Evolutionary conservation across 2,888 invertebrate species (phyloP).

Genomic region (Phytoseiulus persimilis): DNA sequence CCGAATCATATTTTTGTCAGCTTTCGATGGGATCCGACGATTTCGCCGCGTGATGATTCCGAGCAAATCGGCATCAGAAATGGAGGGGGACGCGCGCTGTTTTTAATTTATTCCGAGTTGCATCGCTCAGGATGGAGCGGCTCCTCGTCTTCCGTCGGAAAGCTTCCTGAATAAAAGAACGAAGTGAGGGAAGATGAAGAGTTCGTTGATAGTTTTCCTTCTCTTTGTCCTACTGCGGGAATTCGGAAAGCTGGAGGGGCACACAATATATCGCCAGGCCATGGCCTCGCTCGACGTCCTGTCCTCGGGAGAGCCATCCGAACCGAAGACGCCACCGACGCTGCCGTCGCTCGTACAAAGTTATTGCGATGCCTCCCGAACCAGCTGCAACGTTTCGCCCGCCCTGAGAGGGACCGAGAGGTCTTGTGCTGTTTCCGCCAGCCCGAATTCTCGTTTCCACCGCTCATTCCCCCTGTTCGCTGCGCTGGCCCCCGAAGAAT

Average conservation of each 20-base stretch:
- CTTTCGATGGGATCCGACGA: too few species aligned
- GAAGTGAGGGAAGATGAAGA: too few species aligned
- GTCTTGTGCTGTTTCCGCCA: background rate
- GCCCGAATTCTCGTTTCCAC: background rate
- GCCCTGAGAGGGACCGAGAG: background rate
- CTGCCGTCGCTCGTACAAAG: background rate
- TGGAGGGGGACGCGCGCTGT: too few species aligned
- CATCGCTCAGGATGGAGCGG: too few species aligned
- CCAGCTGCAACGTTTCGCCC: background rate
- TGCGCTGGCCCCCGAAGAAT: background rate
- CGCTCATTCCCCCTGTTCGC: background rate
- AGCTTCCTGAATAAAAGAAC: too few species aligned
- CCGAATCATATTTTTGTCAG: too few species aligned
- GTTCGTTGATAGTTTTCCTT: too few species aligned
- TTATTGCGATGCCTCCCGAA: background rate
- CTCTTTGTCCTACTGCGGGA: background rate
- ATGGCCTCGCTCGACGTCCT: background rate
- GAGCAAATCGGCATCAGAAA: too few species aligned
- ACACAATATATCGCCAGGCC: background rate
- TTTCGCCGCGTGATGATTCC: too few species aligned
- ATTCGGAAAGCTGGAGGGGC: background rate
- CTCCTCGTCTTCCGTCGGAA: too few species aligned
- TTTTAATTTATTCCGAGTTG: too few species aligned
- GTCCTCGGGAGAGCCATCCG: background rate
- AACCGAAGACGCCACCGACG: background rate